phyloP scores from a whole-genome alignment of 2,113 vertebrate genomes.

The Equus quagga region DNA sequence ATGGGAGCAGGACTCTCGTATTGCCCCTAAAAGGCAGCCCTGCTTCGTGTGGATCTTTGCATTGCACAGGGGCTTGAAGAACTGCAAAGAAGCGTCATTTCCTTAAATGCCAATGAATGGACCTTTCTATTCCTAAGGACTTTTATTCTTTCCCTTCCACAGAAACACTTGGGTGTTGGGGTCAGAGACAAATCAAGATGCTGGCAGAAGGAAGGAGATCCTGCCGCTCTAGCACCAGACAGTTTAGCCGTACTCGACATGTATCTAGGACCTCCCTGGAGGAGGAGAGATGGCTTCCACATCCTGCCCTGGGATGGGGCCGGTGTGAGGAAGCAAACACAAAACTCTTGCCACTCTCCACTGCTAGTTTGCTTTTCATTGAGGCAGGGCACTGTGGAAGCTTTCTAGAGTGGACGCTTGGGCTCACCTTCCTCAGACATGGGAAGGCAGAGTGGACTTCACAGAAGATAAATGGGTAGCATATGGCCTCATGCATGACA shows the following conservation, averaged over 20 bases:
- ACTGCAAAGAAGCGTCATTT: background rate
- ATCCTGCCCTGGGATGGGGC: background rate
- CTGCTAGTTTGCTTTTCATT: conserved; percentile 81
- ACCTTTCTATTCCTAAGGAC: background rate
- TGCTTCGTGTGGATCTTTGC: background rate
- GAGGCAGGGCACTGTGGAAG: conserved; percentile 91
- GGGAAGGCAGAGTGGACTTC: conserved; percentile 53
- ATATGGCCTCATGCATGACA: accelerated
- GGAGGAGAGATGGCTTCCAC: conserved; percentile 35
- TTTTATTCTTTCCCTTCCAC: background rate
- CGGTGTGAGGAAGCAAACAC: conserved; percentile 27
- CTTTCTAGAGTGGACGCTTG: conserved; percentile 85
- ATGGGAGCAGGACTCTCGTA: background rate
- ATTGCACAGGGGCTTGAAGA: no score
- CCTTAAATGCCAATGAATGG: background rate
- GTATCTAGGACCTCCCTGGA: background rate
- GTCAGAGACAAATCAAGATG: background rate
- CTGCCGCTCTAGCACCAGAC: no score
- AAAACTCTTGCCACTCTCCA: background rate
- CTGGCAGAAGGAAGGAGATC: background rate
- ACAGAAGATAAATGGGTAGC: background rate
- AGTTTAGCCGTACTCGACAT: background rate
- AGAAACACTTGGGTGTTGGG: background rate
- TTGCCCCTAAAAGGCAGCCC: no score
- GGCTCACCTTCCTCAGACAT: conserved; percentile 56